Evolutionary conservation across 1,140 invertebrate species (phyloP), one percentile per base, ranked within the genome.

Genomic region (Calliopsis andreniformis): DNA sequence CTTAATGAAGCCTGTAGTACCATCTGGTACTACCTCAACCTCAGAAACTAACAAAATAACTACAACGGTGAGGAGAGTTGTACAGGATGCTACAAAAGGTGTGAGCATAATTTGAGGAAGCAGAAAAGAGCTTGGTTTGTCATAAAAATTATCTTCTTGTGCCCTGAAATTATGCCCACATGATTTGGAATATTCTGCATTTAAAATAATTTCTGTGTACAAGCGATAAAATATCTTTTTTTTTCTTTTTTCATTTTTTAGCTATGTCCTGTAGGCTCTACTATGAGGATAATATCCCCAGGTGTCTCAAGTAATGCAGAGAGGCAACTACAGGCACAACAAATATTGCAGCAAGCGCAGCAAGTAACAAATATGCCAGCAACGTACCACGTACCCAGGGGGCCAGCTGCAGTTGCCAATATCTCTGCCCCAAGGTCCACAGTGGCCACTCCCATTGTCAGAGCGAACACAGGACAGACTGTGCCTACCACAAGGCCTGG

Each of bases 341-440:
- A 88, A 58, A 25, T 82, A 42, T 23, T 75, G 20, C 85, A 89
- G 47, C 82, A 82, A 23, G 59, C 82, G 6, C 88, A 89, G 20
- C 91, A 92, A 72, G 88, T 90, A 16, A 87, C 90, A 6, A 90
- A 77, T 68, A 88, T 91, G 69, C 87, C 90, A 42, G 88, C 91
- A 30, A 90, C 91, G n/a, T 92, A 91, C 80, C 92, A 92, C 77
- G 91, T 92, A 28, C 92, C 92, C 28, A 75, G 86, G 66, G 88
- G 85, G 63, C 86, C 92, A 64, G 92, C 92, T 32, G 89, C 92
- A 35, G 92, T 93, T 47, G 91, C 92, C 28, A 92, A 92, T 81
- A 93, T 93, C 70, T 86, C 92, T 62, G 91, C 88, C 20, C 89
- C 92, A 16, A 87, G 92, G 78, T 89, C 89, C 10, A 87, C 91